A percentile compares a stretch with the other conserved stretches of the same genome.
phyloP scores from a whole-genome alignment of 2,113 vertebrate species.

The Anoplopoma fimbria region DNA sequence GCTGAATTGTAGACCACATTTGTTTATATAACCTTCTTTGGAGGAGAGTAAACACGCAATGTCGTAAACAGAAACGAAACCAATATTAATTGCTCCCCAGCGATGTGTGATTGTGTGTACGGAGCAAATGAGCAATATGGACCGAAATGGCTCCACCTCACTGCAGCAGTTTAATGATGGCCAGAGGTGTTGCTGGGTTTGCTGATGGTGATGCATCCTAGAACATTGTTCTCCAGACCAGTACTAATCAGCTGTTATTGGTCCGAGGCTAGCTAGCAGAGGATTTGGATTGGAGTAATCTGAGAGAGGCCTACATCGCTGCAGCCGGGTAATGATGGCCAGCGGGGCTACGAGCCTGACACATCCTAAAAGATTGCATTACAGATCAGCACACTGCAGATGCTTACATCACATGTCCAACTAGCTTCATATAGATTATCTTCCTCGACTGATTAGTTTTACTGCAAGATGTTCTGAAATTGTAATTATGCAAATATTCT shows the following conservation, averaged over 20 bases:
- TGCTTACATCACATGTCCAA: conserved; percentile 39
- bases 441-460: conserved; percentile 33
- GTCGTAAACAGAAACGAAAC: conserved; percentile 33
- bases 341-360: conserved; percentile 62
- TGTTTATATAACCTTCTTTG: conserved; percentile 14
- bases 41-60: neutral
- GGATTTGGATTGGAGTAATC: conserved; percentile 49
- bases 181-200: conserved; percentile 66
- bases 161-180: conserved; percentile 73
- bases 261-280: conserved; percentile 50
- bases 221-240: conserved; percentile 74
- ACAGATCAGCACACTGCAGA: conserved; percentile 51
- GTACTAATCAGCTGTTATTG: conserved; percentile 74
- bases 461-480: neutral
- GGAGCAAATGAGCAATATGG: conserved; percentile 57
- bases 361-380: conserved; percentile 52
- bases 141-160: conserved; percentile 50
- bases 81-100: conserved; percentile 39
- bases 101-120: conserved; percentile 7
- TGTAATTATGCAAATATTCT: conserved; percentile 12
- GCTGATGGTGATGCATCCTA: conserved; percentile 66
- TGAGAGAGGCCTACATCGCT: conserved; percentile 35
- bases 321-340: conserved; percentile 72
- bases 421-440: conserved; percentile 32
- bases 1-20: conserved; percentile 9